phyloP scores from a whole-genome alignment of 2,888 invertebrate genomes.

The Amblyjoppa fuscipennis region DNA sequence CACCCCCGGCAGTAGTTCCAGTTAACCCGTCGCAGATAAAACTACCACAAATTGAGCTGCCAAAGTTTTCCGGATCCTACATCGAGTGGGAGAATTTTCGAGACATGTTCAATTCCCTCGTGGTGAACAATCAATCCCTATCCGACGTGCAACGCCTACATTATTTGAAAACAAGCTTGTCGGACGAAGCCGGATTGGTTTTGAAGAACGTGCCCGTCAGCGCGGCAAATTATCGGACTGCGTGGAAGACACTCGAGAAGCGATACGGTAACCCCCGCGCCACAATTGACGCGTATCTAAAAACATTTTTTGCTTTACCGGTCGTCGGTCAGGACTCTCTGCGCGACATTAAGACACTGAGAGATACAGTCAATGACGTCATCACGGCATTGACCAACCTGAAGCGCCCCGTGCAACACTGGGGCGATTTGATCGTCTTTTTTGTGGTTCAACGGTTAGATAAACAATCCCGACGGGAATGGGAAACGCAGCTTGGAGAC shows the following conservation, averaged over 20 bases:
- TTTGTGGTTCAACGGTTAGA: background rate
- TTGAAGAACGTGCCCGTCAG: background rate
- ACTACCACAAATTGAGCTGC: background rate
- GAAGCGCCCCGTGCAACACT: background rate
- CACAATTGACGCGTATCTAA: background rate
- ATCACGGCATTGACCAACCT: background rate
- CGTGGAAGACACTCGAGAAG: background rate
- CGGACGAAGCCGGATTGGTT: background rate
- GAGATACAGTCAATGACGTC: background rate
- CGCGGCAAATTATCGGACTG: background rate
- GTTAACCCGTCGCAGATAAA: too few relatives aligned
- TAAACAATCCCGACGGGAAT: background rate
- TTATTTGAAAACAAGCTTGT: constrained; percentile 4
- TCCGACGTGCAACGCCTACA: background rate
- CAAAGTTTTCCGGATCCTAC: background rate
- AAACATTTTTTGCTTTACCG: background rate
- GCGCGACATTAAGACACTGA: background rate
- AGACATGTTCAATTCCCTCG: background rate
- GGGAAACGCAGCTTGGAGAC: background rate
- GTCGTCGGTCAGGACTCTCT: background rate
- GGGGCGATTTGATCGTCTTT: background rate
- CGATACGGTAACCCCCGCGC: background rate
- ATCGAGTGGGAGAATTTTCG: constrained; percentile 3
- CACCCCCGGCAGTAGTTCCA: too few relatives aligned
- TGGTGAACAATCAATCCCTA: background rate